Evolutionary conservation across 2,113 vertebrate species (phyloP), one percentile per base, ranked within the genome.

Genomic region (Anthoscopus minutus): DNA sequence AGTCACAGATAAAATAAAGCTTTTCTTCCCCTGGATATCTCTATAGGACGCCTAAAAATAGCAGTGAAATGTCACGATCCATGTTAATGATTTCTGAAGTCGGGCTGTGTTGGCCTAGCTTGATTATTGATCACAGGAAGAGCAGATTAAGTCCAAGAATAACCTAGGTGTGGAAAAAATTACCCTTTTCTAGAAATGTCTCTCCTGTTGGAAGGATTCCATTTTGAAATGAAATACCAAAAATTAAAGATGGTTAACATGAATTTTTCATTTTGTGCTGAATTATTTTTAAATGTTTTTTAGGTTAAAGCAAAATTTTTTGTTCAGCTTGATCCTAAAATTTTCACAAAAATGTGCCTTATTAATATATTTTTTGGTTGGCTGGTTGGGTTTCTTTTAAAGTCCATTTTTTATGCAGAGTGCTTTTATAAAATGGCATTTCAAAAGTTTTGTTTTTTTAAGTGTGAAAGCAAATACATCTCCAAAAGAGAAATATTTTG

Each of bases 81-180:
- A 15, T 74, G 27, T 54, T 93, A 94, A 92, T 56, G 38, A 89
- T 94, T 87, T 92, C 48, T 71, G 45, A 88, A 92, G 86, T 61
- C 11, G 44, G 23, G 12, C 17, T 30, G 5, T 67, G 30, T 76
- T 86, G 61, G 28, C 19, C 51, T 40, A 15, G 15, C 64, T 81
- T 60, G 24, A 47, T 83, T 83, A 78, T 37, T 81, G 77, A 87
- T 89, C 53, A 81, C 20, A 64, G 86, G 88, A 7, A 67, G 37
- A 71, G 7, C 4, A 85, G 40, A 65, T 64, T 69, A 76, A 82
- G 45, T 11, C 18, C 14, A 89, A 65, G 30, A 74, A 64, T 69
- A 44, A 76, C 51, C 18, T 50, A 20, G 18, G 13, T 15, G 5
- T 37, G 38, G 42, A 22, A 82, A 38, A 56, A 61, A 9, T 30